Evolutionary conservation across 2,888 invertebrate species (phyloP), one percentile per base, ranked within the genome.

Genomic region (Cephus nigrinus): DNA sequence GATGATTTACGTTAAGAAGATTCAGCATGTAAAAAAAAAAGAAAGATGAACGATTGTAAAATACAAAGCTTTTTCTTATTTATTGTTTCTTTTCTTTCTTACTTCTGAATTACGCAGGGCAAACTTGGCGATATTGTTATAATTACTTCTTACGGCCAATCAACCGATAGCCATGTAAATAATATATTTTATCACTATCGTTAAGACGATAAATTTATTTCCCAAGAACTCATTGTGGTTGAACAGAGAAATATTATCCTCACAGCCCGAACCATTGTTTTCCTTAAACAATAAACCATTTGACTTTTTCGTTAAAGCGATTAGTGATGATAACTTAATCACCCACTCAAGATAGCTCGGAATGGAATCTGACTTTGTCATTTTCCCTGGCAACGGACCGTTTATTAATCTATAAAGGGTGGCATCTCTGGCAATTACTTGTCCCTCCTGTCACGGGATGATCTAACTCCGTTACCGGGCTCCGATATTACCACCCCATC

Each of bases 391-490:
- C 4, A 32, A 35, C 74, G 15, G 55, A 69, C 55, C 78, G 76
- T 76, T 76, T 76, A 78, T 78, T 76, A 78, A 78, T 78, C 78
- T 76, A 36, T 68, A 35, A 78, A 78, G 75, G 78, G 78, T 35
- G 73, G 76, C 78, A 76, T 78, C 75, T 78, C 78, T 72, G 72
- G 78, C 76, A 78, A 78, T 78, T 78, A 78, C 75, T 78, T 71
- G 72, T 76, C 78, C 75, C 78, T 73, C 71, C 72, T 75, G 78
- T 76, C 78, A 73, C 30, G 35, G 75, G 76, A 76, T 76, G 78
- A 78, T 78, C 73, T 78, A 78, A 78, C 78, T 40, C 33, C 68
- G 78, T 78, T 78, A 78, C 78, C 73, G 68, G 71, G 23, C 76
- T 73, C 68, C 73, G 31, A 74, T 74, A 74, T 35, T 75, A 31